Percentiles rank a stretch among this genome's conserved stretches.
Conservation (phyloP, 2,797 vertebrate genomes). For the Myoxocephalus aenaeus region DNA sequence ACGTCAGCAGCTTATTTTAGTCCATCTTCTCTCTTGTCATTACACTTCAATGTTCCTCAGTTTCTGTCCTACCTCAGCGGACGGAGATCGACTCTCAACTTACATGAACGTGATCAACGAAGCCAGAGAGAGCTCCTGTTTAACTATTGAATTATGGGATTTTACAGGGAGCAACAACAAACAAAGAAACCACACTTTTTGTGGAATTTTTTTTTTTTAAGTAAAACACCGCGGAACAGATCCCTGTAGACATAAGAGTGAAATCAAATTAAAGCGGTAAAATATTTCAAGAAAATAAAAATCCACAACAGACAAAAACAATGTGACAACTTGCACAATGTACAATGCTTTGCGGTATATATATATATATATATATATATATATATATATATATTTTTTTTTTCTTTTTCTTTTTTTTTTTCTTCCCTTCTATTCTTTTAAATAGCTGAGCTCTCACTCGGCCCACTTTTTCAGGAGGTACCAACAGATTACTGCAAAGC, state of each 20-base stretch:
- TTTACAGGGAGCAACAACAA: no score
- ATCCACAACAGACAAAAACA: not conserved
- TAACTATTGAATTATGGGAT: not conserved
- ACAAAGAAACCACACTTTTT: not conserved
- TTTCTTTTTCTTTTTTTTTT: not conserved
- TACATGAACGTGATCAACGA: not conserved
- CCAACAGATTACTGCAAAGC: conserved; percentile 30
- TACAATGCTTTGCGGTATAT: conserved; percentile 11
- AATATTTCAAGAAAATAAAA: not conserved
- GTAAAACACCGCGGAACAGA: not conserved
- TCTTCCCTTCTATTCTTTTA: not conserved
- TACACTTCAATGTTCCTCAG: not conserved
- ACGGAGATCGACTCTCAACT: not conserved
- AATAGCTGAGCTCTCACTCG: conserved; percentile 18
- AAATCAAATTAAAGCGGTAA: not conserved
- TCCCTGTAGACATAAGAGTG: not conserved
- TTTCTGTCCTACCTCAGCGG: not conserved
- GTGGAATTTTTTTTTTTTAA: not conserved
- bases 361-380: no score
- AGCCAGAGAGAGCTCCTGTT: conserved; percentile 42
- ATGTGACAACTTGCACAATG: not conserved
- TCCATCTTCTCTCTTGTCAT: not conserved
- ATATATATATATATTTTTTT: no score
- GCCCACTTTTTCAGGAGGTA: conserved; percentile 16
- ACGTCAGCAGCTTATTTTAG: not conserved